These are phyloP conservation scores for Selene dorsalis DNA, from an alignment of 2,797 vertebrate genomes.

Conservation along the genomic window DNA sequence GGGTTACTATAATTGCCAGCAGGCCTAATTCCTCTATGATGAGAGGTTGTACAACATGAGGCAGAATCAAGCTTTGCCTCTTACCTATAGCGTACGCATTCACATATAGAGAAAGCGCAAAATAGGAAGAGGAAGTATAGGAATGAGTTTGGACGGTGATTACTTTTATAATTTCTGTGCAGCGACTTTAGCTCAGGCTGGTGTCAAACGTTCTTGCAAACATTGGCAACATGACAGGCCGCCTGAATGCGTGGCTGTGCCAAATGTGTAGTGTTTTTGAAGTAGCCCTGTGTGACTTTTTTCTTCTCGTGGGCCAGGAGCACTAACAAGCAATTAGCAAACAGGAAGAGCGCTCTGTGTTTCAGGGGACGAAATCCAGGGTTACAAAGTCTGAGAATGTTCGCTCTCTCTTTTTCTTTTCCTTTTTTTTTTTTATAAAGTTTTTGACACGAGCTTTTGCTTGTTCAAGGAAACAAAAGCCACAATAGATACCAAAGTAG, in stretches of 20 bases:
- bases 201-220: conserved; percentile 51
- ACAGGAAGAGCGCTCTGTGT: conserved; percentile 53
- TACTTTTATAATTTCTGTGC: conserved; percentile 5
- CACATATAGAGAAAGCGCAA: background rate
- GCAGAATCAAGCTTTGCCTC: background rate
- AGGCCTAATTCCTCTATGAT: conserved; percentile 47
- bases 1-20: conserved; percentile 46
- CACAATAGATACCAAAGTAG: conserved; percentile 32
- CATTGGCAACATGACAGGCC: conserved; percentile 34
- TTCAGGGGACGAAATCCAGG: conserved; percentile 50
- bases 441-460: conserved; percentile 41
- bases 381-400: conserved; percentile 27
- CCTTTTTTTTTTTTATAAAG: background rate
- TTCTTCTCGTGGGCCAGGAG: conserved; percentile 51
- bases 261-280: conserved; percentile 64
- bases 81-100: conserved; percentile 18
- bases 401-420: background rate
- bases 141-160: conserved; percentile 12
- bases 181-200: conserved; percentile 23
- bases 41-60: conserved; percentile 39
- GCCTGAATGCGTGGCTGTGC: conserved; percentile 42
- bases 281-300: conserved; percentile 66
- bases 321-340: conserved; percentile 77
- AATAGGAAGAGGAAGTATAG: conserved; percentile 1
- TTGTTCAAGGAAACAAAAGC: conserved; percentile 35